Evolutionary conservation across 2,113 vertebrate genomes (phyloP).

Genomic region (Sakesphorus luctuosus): DNA sequence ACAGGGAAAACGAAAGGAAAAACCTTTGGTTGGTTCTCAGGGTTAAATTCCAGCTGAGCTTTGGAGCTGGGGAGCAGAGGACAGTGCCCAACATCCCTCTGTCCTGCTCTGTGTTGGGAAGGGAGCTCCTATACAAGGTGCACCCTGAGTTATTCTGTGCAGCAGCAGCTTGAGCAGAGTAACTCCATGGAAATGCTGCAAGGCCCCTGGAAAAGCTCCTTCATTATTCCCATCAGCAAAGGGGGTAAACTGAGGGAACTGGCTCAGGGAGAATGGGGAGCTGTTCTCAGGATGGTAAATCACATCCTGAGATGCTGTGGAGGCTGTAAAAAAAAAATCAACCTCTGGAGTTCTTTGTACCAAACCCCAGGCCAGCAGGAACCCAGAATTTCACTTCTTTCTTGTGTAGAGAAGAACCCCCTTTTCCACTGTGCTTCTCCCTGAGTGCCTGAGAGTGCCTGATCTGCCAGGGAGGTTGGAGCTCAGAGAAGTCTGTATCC

Average conservation of each 20-base stretch:
- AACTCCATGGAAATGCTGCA: accelerated
- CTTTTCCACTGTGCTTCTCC: not conserved
- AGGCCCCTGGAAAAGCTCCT: not conserved
- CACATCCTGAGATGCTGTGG: not conserved
- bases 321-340: not conserved
- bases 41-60: not conserved
- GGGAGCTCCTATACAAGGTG: not conserved
- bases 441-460: not conserved
- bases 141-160: not conserved
- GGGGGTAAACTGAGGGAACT: not conserved
- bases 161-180: not conserved
- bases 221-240: not conserved
- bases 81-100: accelerated
- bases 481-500: not conserved
- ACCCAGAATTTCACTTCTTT: not conserved
- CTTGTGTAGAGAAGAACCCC: not conserved
- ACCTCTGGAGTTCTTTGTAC: not conserved
- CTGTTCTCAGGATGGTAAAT: not conserved
- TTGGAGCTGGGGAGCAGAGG: not conserved
- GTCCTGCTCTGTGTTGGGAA: not conserved
- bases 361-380: not conserved
- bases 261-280: accelerated
- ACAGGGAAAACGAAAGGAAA: accelerated
- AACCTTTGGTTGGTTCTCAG: not conserved
- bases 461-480: not conserved